These are phyloP conservation scores for Heliconius congener DNA, from an alignment of 1,140 invertebrate species.

Conservation along the genomic window DNA sequence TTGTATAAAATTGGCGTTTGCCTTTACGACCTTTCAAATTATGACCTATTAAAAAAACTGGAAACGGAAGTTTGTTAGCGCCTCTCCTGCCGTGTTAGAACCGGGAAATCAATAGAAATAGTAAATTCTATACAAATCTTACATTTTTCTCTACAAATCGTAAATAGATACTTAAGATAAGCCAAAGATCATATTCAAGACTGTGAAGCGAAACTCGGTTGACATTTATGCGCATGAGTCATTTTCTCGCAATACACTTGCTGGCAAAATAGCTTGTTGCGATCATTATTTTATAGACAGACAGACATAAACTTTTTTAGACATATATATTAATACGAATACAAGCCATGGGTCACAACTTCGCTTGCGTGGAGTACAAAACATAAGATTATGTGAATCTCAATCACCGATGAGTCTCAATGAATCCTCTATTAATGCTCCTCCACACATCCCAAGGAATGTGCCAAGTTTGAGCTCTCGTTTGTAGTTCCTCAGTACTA, in stretches of 20 bases:
- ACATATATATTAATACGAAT: not conserved
- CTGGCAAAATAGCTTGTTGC: constrained; percentile 9
- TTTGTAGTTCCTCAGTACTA: no score
- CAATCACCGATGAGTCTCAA: no score
- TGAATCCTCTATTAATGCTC: no score
- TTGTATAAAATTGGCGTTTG: not conserved
- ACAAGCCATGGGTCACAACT: not conserved
- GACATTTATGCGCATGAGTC: constrained; percentile 7
- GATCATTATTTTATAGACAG: constrained; percentile 8
- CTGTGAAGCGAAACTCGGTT: constrained; percentile 1
- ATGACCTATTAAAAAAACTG: not conserved
- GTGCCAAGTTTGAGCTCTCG: no score
- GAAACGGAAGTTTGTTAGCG: no score
- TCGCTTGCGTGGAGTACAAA: not conserved
- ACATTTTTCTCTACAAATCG: not conserved
- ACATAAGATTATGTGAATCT: no score
- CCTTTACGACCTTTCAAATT: not conserved
- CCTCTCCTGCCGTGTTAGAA: no score
- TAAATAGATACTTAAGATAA: not conserved
- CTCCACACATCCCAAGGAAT: no score
- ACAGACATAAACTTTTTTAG: not conserved
- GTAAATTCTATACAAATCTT: not conserved
- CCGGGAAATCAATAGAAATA: no score
- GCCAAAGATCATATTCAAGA: constrained; percentile 1
- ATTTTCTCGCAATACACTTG: constrained; percentile 12